Conservation (phyloP, 64 coral and sea anemone genomes). For the Anthopleura sola region DNA sequence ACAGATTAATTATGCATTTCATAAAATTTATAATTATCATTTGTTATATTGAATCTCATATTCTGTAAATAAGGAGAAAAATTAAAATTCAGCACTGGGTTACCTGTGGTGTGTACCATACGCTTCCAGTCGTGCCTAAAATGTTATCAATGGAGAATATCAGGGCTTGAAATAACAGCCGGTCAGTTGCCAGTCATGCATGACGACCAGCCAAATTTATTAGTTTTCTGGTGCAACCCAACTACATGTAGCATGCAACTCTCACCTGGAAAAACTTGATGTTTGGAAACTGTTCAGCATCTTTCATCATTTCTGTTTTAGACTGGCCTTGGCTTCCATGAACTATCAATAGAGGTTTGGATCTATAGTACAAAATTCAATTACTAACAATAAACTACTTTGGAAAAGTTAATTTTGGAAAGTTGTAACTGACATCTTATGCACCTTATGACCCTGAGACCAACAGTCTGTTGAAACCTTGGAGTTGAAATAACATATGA, state of each 20-base stretch:
- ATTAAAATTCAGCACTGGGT: neutral
- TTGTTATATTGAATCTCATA: neutral
- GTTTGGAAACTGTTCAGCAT: constrained; percentile 70
- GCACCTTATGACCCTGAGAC: too few relatives aligned
- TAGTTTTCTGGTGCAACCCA: too few relatives aligned
- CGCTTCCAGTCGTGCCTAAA: constrained; percentile 70
- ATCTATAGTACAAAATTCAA: constrained; percentile 23
- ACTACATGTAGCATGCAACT: too few relatives aligned
- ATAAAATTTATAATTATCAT: neutral
- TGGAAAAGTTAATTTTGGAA: too few relatives aligned
- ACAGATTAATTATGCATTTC: neutral
- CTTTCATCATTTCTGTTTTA: constrained; percentile 66
- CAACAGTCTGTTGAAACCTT: too few relatives aligned
- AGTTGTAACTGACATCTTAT: too few relatives aligned
- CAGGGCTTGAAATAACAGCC: too few relatives aligned
- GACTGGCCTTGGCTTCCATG: constrained; percentile 81
- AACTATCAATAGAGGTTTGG: constrained; percentile 77
- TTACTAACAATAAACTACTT: too few relatives aligned
- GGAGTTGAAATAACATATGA: too few relatives aligned
- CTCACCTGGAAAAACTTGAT: constrained; percentile 78
- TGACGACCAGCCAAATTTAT: too few relatives aligned
- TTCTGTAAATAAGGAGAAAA: neutral
- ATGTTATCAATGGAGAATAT: neutral
- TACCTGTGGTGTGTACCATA: constrained; percentile 98
- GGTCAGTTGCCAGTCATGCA: too few relatives aligned